Evolutionary conservation across 2,888 invertebrate genomes (phyloP).

Genomic region (Rugalucina vietnamica): DNA sequence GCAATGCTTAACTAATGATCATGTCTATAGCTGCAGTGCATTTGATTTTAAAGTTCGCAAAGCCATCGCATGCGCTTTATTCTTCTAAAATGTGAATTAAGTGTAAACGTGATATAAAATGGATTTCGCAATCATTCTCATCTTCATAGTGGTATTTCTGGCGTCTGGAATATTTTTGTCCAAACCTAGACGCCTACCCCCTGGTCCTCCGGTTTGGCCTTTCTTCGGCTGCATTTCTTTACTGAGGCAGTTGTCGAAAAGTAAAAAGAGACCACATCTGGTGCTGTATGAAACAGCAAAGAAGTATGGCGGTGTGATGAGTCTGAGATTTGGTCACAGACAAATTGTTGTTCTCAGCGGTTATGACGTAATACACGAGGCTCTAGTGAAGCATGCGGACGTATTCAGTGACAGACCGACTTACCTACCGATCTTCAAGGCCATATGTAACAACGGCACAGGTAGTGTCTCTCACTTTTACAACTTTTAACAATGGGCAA

Average conservation of each 20-base stretch:
- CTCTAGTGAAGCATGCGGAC: not conserved
- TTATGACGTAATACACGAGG: not conserved
- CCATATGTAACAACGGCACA: not conserved
- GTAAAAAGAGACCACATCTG: not conserved
- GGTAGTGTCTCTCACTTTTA: no score
- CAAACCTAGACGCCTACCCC: not conserved
- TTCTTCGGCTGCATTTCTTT: not conserved
- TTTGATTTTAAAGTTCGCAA: no score
- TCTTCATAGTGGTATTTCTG: not conserved
- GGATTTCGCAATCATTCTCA: not conserved
- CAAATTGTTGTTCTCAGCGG: not conserved
- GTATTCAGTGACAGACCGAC: not conserved
- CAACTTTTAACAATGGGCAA: no score
- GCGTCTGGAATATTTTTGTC: not conserved
- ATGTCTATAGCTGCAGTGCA: no score
- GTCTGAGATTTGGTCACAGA: not conserved
- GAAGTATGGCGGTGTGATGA: not conserved
- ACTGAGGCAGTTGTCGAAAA: not conserved
- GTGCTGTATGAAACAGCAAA: not conserved
- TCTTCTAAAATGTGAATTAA: no score
- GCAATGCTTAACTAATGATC: no score
- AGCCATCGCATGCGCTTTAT: no score
- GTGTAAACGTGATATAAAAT: no score
- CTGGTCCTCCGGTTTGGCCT: not conserved
- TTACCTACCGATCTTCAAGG: not conserved